Base-by-base conservation (phyloP, 2,888 invertebrate genomes). In the Callyntrura guangdongensis region DNA sequence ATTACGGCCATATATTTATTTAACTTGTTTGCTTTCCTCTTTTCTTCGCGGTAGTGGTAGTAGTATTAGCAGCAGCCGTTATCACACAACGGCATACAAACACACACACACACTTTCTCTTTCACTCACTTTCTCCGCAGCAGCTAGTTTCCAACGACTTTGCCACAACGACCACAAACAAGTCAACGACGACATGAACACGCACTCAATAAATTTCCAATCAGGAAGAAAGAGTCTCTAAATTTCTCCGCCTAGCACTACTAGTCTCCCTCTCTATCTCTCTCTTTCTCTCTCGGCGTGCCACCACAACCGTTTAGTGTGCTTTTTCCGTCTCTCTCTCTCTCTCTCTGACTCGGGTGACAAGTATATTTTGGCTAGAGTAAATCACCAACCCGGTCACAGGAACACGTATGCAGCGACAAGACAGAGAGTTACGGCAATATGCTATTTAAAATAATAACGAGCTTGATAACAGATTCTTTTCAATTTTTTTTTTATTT, bases 181-280 rank as follows among this genome's bases (percentile, higher is more conserved):
- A 4, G 2, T 4, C 22, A 14, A 72, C 59, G 17, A 77, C 77
- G 77, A 77, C 77, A 77, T 49, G 77, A 77, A 77, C 77, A 77
- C 77, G 56, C 77, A 77, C 77, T 77, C 77, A 53, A 77, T 77
- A 77, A 77, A 77, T 77, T 77, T 49, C 53, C 77, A 77, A 77
- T 77, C 77, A 77, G n/a, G n/a, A n/a, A n/a, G n/a, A n/a, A n/a
- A n/a, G 49, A 45, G 47, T 47, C 72, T 72, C 47, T 45, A 72
- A 45, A 47, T 72, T 67, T 25, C 25, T 9, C 45, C 9, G 47
- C 11, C 8, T n/a, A 72, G 0, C 53, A 2, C 11, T 14, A 53
- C 14, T 53, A 3, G 11, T 53, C 53, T 53, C 14, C 53, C 11
- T 47, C 47, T 47, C 11, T 47, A 8, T 47, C 47, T 47, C 11